Evolutionary conservation across 1,140 invertebrate species (phyloP), one percentile per base, ranked within the genome.

Genomic region (Formica exsecta): DNA sequence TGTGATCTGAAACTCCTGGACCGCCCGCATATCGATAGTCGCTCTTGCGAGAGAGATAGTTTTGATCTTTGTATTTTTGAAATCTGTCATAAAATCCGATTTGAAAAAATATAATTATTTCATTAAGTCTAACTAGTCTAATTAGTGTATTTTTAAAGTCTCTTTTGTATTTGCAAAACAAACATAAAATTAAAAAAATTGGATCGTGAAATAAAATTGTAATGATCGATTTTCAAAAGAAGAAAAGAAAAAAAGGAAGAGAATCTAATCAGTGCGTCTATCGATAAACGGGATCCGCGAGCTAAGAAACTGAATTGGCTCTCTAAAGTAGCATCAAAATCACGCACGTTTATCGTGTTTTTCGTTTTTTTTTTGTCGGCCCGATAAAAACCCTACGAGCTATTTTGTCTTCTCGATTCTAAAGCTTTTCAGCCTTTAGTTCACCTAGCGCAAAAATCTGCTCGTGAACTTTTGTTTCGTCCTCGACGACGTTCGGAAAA

Each of bases 361-460:
- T 73, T 62, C 81, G 54, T 41, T 41, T 11, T 19, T 51, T 51
- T 19, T 68, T 36, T 74, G 54, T 83, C 86, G 86, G 25, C 83
- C 85, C 83, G 89, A 90, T 88, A 88, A 88, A 90, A 85, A 88
- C 59, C 65, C 89, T 90, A 90, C 87, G 38, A 88, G 83, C 89
- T 90, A 90, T 83, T 90, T 87, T 87, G 61, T 80, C 81, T 76
- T 87, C 65, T 85, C 86, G 80, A 90, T 66, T 90, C 88, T 90
- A 90, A 80, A 87, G 62, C 83, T 75, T 85, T 85, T 85, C 77
- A 57, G 85, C 81, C 75, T 89, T 70, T 54, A 80, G 64, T 51
- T 88, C 80, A 51, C 71, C 86, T 88, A 90, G 80, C 77, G 87
- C 81, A 88, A 85, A 84, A 86, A 64, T 86, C 77, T 59, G 71